Base-by-base conservation (phyloP, 1,140 invertebrate species). In the Drosophila sulfurigaster region DNA sequence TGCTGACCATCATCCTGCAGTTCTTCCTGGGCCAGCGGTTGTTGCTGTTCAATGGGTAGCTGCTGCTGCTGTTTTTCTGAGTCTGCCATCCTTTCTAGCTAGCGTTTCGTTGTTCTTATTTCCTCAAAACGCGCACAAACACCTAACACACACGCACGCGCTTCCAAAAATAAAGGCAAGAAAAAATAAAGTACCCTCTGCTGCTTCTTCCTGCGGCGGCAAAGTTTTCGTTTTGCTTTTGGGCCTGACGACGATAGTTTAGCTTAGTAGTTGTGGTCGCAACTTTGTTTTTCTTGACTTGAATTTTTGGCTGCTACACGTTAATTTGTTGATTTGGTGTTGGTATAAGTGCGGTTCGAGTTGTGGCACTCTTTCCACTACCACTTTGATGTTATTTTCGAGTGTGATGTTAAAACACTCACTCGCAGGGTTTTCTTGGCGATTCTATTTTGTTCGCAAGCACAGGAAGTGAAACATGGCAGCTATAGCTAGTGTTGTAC, bases 371-470 rank as follows among this genome's bases (percentile, higher is more conserved):
- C 89, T 79, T 80, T 91, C 89, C 87, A 91, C 89, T 91, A 91
- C 91, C 91, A 91, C 83, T 89, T 82, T 77, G 89, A 91, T 92
- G 88, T 88, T 91, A 76, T 91, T 88, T 89, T 91, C 81, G 91
- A 92, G 91, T 92, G 87, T 85, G 90, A 88, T 87, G 89, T 91
- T 86, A 89, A 92, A 92, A 88, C 82, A 86, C 82, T 92, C 91
- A 92, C 91, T 92, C 91, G 87, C 91, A 91, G 88, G 80, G 85
- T 85, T 85, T 89, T 85, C 75, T 89, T 79, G 76, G 70, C 73
- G 83, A 87, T 87, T 87, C 48, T 88, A 83, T 88, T 78, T 89
- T 89, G 83, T 88, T 89, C 85, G 66, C 80, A 83, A 85, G 81
- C 79, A 87, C 82, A 76, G 85, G 85, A 88, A 88, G 85, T 88